Evolutionary conservation across 35 echinoderm and acorn worm genomes (phyloP).

Genomic region (Strongylocentrotus purpuratus): DNA sequence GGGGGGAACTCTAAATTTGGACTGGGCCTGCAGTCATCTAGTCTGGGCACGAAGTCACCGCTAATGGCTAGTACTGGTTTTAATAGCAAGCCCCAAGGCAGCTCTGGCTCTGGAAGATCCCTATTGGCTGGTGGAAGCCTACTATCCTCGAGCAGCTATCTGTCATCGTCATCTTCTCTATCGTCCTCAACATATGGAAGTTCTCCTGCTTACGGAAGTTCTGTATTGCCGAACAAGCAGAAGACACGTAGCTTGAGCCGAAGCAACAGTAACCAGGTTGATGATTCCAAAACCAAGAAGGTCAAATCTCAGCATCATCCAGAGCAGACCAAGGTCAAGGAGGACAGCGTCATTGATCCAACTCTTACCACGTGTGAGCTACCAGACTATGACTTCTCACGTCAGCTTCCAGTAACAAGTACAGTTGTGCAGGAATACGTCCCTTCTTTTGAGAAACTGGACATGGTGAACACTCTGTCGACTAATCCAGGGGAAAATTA

Average conservation of each 20-base stretch:
- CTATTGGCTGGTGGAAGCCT: not conserved
- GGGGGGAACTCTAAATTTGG: not conserved
- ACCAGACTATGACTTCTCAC: not conserved
- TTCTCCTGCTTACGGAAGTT: not conserved
- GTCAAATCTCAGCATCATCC: slow-evolving; percentile 20
- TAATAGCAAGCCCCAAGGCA: not conserved
- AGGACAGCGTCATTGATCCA: not conserved
- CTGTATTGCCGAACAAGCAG: not conserved
- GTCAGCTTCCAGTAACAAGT: not conserved
- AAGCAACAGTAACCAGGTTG: not conserved
- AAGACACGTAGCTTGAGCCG: not conserved
- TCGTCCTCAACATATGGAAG: not conserved
- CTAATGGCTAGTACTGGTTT: not conserved
- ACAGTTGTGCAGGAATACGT: not conserved
- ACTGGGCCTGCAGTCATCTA: not conserved
- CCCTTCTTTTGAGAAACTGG: slow-evolving; percentile 16
- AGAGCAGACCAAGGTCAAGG: not conserved
- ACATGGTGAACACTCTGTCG: not conserved
- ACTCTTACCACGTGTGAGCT: slow-evolving; percentile 37
- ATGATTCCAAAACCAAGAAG: slow-evolving; percentile 30
- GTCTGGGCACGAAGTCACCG: not conserved
- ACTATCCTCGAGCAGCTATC: not conserved
- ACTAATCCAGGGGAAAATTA: not conserved
- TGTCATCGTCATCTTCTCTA: not conserved
- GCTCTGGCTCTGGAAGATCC: not conserved